Conservation (phyloP, 2,888 invertebrate genomes). For the Choreutis nemorana region DNA sequence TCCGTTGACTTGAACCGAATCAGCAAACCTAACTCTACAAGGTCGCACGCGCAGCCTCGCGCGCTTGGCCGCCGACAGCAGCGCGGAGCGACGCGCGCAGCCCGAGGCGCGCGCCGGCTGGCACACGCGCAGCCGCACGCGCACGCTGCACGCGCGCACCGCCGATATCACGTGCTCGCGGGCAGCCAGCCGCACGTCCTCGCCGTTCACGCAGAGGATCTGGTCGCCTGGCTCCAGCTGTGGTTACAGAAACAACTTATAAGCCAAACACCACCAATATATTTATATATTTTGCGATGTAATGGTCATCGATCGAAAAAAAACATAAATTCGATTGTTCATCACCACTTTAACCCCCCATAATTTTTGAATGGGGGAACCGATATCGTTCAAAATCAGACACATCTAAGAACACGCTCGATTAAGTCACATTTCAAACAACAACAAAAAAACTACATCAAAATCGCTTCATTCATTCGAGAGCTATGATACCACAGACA, state of each 20-base stretch:
- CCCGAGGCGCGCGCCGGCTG: constrained; percentile 83
- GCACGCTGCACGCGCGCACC: constrained; percentile 81
- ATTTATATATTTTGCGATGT: too few relatives aligned
- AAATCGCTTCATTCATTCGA: too few relatives aligned
- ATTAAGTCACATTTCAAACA: too few relatives aligned
- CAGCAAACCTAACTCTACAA: constrained; percentile 87
- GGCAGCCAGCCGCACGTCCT: constrained; percentile 86
- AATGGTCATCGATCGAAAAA: too few relatives aligned
- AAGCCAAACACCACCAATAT: too few relatives aligned
- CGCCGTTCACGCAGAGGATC: constrained; percentile 88
- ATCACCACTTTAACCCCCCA: too few relatives aligned
- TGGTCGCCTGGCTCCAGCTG: constrained; percentile 90
- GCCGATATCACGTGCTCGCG: constrained; percentile 89
- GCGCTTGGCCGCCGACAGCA: constrained; percentile 87
- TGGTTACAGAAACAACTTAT: constrained; percentile 16
- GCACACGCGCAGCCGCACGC: constrained; percentile 81
- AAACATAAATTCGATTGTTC: too few relatives aligned
- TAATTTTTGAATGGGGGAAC: too few relatives aligned
- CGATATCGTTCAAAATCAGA: too few relatives aligned
- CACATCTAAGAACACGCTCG: too few relatives aligned
- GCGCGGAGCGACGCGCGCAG: constrained; percentile 82
- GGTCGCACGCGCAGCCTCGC: constrained; percentile 83
- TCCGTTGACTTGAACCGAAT: constrained; percentile 87
- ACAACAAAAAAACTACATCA: too few relatives aligned
- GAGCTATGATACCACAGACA: too few relatives aligned